phyloP scores from a whole-genome alignment of 2,113 vertebrate species.

The Coreoperca whiteheadi region DNA sequence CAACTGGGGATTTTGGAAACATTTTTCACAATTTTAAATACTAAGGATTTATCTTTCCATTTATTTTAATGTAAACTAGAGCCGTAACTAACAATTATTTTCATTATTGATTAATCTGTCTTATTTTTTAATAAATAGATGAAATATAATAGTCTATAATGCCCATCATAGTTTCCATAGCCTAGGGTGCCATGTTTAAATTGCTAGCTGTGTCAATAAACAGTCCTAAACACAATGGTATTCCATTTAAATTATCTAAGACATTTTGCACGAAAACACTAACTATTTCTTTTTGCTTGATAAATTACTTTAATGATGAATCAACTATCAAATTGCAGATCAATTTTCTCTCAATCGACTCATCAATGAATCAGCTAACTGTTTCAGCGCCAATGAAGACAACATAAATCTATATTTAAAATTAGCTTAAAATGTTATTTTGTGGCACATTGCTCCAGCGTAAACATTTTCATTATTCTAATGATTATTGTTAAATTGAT shows the following conservation, averaged over 20 bases:
- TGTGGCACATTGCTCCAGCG: neutral
- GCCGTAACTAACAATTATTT: neutral
- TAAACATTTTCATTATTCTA: neutral
- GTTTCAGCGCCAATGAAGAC: neutral
- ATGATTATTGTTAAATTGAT: neutral
- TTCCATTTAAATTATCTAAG: neutral
- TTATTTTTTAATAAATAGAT: neutral
- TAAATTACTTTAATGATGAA: neutral
- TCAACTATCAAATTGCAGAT: neutral
- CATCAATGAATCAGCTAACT: neutral
- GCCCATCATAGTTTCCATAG: neutral
- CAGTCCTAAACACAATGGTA: neutral
- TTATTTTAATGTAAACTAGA: neutral
- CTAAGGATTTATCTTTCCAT: neutral
- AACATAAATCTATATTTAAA: neutral
- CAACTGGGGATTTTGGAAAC: neutral
- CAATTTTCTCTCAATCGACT: neutral
- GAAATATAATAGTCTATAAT: neutral
- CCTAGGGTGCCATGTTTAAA: neutral
- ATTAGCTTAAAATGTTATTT: neutral
- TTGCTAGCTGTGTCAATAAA: neutral
- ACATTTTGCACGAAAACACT: neutral
- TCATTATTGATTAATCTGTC: neutral
- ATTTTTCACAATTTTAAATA: neutral
- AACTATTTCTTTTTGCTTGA: neutral